Base-by-base conservation (phyloP, 2,797 vertebrate genomes). In the Podarcis siculus region DNA sequence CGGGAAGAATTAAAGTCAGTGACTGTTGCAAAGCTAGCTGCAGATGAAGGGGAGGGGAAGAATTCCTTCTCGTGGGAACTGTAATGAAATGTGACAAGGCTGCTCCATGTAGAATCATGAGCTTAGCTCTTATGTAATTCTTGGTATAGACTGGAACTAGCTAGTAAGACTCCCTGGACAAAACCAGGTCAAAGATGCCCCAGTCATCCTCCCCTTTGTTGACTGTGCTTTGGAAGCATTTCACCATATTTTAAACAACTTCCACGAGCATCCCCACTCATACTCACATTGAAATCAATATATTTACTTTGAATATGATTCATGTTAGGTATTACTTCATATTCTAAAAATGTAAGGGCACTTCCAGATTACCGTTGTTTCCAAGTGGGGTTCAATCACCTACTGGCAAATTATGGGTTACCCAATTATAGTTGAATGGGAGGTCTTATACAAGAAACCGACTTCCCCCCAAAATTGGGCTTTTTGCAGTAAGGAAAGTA, bases 11-110 rank as follows among this genome's bases (percentile, higher is more conserved):
- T 77, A 86, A 86, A 0, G 8, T 30, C 86, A 83, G 13, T 49
- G 86, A 83, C n/a, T 39, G n/a, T 88, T 93, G 86, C 30, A 83
- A 45, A 91, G 72, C 19, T 73, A 42, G 27, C 13, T 49, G 55
- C n/a, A 77, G 39, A n/a, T 30, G 79, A 88, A 87, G 17, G 61
- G 80, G 35, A 42, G 75, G 83, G 85, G 77, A 76, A 35, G 0
- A 10, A 35, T 58, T 19, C 64, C 32, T 15, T 82, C 39, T 58
- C 85, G 30, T 25, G 10, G 77, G 89, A 86, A 89, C 69, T 69
- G 15, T 5, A 8, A 27, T 66, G 25, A 88, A 83, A 35, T 4
- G 39, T 49, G 35, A 27, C 67, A 87, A 35, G 55, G 12, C 0
- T 79, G 2, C 19, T 66, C 42, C 23, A 17, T 9, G 9, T 4